Percentiles rank a stretch among this genome's conserved stretches.
Conservation (phyloP, 2,797 vertebrate genomes). For the Sciurus vulgaris region DNA sequence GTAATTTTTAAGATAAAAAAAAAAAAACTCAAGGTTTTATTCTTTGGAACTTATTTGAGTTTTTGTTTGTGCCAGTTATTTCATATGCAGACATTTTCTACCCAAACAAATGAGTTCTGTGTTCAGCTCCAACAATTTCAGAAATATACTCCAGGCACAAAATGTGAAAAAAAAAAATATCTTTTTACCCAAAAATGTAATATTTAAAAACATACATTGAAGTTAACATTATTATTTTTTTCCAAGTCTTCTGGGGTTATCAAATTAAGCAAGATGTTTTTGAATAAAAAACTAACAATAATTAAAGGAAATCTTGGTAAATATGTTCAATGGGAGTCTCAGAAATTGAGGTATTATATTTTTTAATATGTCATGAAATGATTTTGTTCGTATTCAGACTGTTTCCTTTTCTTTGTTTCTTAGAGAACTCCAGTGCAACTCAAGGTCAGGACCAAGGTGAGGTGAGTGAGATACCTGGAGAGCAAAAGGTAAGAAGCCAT, state of each 20-base stretch:
- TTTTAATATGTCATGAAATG: neutral
- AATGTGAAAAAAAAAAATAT: neutral
- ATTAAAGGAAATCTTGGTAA: neutral
- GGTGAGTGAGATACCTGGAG: neutral
- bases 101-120: neutral
- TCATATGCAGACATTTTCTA: neutral
- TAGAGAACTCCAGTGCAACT: neutral
- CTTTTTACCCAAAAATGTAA: neutral
- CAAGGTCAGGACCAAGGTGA: neutral
- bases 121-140: slow-evolving; percentile 20
- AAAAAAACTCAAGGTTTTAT: neutral
- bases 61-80: slow-evolving; percentile 49
- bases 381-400: neutral
- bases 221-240: neutral
- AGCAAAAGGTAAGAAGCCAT: neutral
- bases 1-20: neutral
- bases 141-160: slow-evolving; percentile 52
- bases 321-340: neutral
- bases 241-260: neutral
- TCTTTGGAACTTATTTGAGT: neutral
- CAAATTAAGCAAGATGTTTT: neutral
- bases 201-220: slow-evolving; percentile 12
- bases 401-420: neutral
- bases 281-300: neutral
- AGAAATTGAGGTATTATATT: neutral